Percentiles rank a stretch among this genome's conserved stretches.
Evolutionary conservation across 2,113 vertebrate genomes (phyloP).

Genomic region (Myiagra hebetior): DNA sequence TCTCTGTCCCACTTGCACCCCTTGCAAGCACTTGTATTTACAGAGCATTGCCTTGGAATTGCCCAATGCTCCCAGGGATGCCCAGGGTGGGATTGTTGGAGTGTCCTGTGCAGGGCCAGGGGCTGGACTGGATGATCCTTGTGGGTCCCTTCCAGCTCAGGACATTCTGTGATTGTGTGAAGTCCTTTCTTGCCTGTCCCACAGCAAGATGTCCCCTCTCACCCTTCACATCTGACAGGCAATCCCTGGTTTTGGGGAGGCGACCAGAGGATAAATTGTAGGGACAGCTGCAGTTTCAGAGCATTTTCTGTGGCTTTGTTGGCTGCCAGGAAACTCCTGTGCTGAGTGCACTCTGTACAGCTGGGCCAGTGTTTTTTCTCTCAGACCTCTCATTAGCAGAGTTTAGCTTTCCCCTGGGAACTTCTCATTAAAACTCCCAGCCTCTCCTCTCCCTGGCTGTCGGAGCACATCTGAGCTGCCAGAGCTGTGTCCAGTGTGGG

Average conservation of each 20-base stretch:
- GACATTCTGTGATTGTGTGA: not conserved
- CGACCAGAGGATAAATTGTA: not conserved
- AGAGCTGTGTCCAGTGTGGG: not conserved
- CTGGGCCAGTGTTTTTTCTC: not conserved
- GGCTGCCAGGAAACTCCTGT: not conserved
- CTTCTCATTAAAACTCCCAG: not conserved
- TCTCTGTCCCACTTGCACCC: not conserved
- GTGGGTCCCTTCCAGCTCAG: not conserved
- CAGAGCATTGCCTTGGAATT: not conserved
- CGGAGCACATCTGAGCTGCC: not conserved
- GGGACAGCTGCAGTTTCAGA: not conserved
- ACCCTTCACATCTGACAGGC: not conserved
- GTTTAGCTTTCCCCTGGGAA: slow-evolving; percentile 1
- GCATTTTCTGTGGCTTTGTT: not conserved
- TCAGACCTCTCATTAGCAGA: slow-evolving; percentile 8
- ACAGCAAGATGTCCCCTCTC: not conserved
- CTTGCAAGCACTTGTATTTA: not conserved
- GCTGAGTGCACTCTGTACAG: not conserved
- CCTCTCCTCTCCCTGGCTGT: not conserved
- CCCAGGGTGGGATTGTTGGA: not conserved
- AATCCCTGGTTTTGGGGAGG: not conserved
- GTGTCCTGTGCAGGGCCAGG: not conserved
- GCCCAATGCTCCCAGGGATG: fast-evolving
- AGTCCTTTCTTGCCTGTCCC: not conserved
- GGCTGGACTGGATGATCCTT: not conserved